Base-by-base conservation (phyloP, 2,888 invertebrate species). In the Myathropa florea region DNA sequence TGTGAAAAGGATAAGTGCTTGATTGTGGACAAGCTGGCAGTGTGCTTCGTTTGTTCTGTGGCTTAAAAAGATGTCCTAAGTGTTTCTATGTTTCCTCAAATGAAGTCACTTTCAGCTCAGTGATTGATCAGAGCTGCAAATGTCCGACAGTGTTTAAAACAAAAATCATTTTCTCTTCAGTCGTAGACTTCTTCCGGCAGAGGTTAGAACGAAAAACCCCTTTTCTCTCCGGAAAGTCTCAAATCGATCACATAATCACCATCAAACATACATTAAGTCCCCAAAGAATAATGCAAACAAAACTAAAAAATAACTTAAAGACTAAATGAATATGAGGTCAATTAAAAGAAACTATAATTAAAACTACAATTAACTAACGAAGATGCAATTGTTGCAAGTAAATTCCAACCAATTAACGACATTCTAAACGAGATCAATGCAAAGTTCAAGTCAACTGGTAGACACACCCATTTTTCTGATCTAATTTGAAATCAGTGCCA, bases 391-490 rank as follows among this genome's bases (percentile, higher is more conserved):
- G 4, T 4, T 21, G 46, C 46, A 46, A 46, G 18, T 46, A 46
- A 18, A 46, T 18, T 46, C n/a, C 46, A 46, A 18, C 24, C 57
- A 57, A 53, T n/a, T 61, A 39, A 21, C 24, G 14, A 61, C 36
- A 75, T 60, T 71, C 78, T 39, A 65, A 70, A n/a, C 53, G 72
- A 70, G 33, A 39, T 59, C 24, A 21, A 59, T 60, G 61, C 26
- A 26, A 65, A n/a, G n/a, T 55, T 61, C 78, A 84, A 76, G 80
- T 81, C 76, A 90, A 88, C 81, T 89, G 89, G 88, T 90, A 90
- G 90, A 92, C 92, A 90, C 91, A 92, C 92, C 92, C 91, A 91
- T 91, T 91, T 81, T 90, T 89, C 89, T 90, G 90, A 89, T 90
- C 91, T 83, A 91, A 89, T 83, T 91, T 91, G 88, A 90, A 92